Conservation (phyloP, 2,888 invertebrate species). For the Morpho achilles region DNA sequence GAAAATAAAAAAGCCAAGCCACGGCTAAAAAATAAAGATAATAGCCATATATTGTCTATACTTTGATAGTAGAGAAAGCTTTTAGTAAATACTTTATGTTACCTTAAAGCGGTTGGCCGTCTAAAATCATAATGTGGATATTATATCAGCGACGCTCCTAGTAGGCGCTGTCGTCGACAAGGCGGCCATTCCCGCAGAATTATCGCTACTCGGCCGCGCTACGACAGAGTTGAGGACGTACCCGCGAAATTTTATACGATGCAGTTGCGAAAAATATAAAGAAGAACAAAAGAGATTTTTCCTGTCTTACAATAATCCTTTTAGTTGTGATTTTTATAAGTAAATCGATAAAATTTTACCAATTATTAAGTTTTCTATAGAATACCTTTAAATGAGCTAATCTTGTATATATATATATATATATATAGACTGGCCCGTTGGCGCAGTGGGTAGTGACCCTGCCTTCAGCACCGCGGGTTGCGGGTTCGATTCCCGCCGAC, state of each 20-base stretch:
- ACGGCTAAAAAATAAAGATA: too few species aligned
- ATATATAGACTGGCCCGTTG: too few species aligned
- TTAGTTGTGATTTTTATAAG: background rate
- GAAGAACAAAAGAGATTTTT: slow-evolving; percentile 39
- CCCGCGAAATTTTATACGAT: slow-evolving; percentile 52
- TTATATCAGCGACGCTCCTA: slow-evolving; percentile 64
- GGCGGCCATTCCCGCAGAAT: slow-evolving; percentile 71
- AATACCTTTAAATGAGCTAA: background rate
- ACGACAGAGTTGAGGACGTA: slow-evolving; percentile 61
- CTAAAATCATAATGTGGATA: slow-evolving; percentile 73
- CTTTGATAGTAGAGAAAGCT: background rate
- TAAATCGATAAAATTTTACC: too few species aligned
- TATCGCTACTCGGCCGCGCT: slow-evolving; percentile 69
- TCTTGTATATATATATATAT: background rate
- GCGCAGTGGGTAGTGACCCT: too few species aligned
- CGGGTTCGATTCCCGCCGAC: too few species aligned
- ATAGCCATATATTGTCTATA: too few species aligned
- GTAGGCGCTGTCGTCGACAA: slow-evolving; percentile 69
- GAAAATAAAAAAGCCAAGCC: too few species aligned
- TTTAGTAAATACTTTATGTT: slow-evolving; percentile 49
- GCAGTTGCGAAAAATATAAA: slow-evolving; percentile 38
- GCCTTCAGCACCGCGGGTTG: too few species aligned
- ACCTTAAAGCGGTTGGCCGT: slow-evolving; percentile 65
- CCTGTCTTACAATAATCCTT: slow-evolving; percentile 1
- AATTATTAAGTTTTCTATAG: too few species aligned